These are phyloP conservation scores for Oceanodroma tethys DNA, from an alignment of 2,113 vertebrate species.

Conservation along the genomic window DNA sequence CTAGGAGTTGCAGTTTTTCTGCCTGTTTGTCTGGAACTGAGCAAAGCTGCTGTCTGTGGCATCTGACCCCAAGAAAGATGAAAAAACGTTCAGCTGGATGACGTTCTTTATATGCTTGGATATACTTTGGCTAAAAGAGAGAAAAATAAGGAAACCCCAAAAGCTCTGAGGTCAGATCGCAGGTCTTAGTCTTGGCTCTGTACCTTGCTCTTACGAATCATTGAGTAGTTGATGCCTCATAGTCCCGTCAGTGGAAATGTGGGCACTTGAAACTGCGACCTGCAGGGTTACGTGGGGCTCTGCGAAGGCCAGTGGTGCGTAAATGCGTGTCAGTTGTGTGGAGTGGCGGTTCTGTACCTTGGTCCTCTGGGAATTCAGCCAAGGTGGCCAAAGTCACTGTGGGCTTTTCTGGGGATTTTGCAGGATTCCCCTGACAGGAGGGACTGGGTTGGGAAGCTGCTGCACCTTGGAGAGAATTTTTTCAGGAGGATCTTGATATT, in stretches of 20 bases:
- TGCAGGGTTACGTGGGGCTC: fast-evolving
- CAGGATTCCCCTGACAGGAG: background rate
- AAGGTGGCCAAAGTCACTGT: background rate
- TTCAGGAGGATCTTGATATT: background rate
- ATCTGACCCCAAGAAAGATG: background rate
- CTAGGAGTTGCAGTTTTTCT: background rate
- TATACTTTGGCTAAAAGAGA: background rate
- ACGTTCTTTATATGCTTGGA: no score
- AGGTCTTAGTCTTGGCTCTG: background rate
- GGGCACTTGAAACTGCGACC: background rate
- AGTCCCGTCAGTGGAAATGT: background rate
- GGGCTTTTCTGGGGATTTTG: background rate
- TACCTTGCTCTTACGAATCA: background rate
- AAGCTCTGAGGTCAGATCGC: background rate
- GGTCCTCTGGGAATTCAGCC: background rate
- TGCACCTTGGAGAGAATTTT: background rate
- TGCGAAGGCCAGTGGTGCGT: background rate
- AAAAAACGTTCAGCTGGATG: background rate
- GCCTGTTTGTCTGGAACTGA: background rate
- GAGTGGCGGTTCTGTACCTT: background rate
- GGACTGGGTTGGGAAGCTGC: background rate
- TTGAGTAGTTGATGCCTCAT: background rate
- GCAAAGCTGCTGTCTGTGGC: background rate
- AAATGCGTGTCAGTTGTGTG: fast-evolving
- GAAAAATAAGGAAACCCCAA: background rate